Percentiles rank a stretch among this genome's conserved stretches.
Conservation (phyloP, 2,888 invertebrate species). For the Lamproptera curius region DNA sequence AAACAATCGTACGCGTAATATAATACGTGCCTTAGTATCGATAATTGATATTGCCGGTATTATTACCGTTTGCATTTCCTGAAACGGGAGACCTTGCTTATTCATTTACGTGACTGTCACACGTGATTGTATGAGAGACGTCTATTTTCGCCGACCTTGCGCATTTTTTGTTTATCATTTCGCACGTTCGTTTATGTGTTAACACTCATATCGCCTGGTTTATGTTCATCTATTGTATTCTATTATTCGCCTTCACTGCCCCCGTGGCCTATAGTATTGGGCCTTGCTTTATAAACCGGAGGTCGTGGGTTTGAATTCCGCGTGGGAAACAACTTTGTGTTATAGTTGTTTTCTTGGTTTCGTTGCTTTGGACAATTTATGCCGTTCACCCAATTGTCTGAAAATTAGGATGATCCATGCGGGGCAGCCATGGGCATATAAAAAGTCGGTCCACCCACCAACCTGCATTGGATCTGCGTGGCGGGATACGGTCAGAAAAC, state of each 20-base stretch:
- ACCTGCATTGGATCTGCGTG: too few relatives aligned
- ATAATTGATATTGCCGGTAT: not conserved
- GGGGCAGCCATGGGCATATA: not conserved
- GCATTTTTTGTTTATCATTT: slow-evolving; percentile 2
- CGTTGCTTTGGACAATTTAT: not conserved
- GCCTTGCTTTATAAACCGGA: too few relatives aligned
- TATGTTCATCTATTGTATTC: not conserved
- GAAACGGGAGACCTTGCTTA: slow-evolving; percentile 1
- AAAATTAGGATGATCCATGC: not conserved
- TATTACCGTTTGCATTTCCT: slow-evolving; percentile 6
- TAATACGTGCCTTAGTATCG: slow-evolving; percentile 2
- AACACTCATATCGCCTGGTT: not conserved
- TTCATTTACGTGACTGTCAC: slow-evolving; percentile 2
- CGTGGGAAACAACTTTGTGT: too few relatives aligned
- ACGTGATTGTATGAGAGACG: not conserved
- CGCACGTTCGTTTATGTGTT: not conserved
- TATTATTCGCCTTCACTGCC: not conserved
- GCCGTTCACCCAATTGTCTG: too few relatives aligned
- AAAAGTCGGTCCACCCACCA: too few relatives aligned
- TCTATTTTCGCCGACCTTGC: slow-evolving; percentile 12
- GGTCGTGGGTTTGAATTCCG: too few relatives aligned
- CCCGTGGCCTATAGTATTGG: not conserved
- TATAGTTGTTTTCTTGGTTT: too few relatives aligned
- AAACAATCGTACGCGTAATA: too few relatives aligned
- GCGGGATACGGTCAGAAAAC: too few relatives aligned